Base-by-base conservation (phyloP, 1,140 invertebrate genomes). In the Temnothorax nylanderi region DNA sequence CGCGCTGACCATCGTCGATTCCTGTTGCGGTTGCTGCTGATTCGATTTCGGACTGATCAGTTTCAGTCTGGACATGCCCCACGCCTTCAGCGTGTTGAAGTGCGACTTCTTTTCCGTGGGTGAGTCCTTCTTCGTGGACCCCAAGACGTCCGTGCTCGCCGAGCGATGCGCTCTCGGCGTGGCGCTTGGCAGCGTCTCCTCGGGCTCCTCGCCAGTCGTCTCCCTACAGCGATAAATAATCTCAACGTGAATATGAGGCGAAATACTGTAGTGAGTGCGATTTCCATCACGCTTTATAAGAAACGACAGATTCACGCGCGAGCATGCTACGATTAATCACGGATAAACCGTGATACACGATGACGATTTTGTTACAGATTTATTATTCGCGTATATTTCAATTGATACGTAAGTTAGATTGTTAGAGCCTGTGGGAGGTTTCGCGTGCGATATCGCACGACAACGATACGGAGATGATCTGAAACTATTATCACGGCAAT, bases 51-150 rank as follows among this genome's bases (percentile, higher is more conserved):
- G 97, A 87, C 96, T 96, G 87, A 98, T 97, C 90, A 97, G 96
- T 92, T 97, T 97, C 89, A 98, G 95, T 89, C 97, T 96, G 71
- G 96, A 98, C 91, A 97, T 97, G 34, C 97, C 97, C 98, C 98
- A 98, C 93, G 98, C 97, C 93, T 98, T 98, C 56, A 98, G 94
- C 13, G 97, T 97, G 94, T 98, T 98, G 89, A 98, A 97, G 90
- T 98, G 97, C 47, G 97, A 97, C 89, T 97, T 96, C 93, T 97
- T 97, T 89, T 97, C 96, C 47, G 93, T 94, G 34, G 96, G 94
- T 86, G 96, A 95, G 89, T 97, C 96, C 94, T 96, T 96, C 75
- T 96, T 96, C 18, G 92, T 91, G 16, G 90, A 90, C 72, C 91
- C 92, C 54, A 94, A 88, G 65, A 95, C 90, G 91, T 95, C 93